These are phyloP conservation scores for Camelus dromedarius DNA, from an alignment of 2,113 vertebrate genomes.

Conservation along the genomic window DNA sequence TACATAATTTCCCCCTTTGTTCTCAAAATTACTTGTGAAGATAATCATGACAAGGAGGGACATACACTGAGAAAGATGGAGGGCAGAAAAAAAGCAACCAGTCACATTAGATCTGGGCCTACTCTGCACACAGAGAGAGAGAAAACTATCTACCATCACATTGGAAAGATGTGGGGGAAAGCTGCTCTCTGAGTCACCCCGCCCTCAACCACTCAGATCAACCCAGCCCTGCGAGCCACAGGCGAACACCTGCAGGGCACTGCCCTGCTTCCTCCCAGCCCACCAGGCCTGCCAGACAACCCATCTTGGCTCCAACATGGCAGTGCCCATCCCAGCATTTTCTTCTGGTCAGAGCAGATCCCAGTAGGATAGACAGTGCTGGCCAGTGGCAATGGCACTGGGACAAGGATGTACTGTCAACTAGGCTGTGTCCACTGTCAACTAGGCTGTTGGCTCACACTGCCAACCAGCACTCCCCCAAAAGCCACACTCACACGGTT, in stretches of 20 bases:
- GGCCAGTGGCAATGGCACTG: no score
- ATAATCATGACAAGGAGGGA: background rate
- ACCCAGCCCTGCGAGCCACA: background rate
- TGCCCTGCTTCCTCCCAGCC: no score
- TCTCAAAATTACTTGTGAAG: constrained; percentile 38
- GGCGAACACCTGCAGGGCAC: background rate
- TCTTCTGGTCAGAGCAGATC: background rate
- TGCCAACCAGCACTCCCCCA: background rate
- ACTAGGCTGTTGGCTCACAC: background rate
- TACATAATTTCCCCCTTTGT: background rate
- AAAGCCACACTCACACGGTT: background rate
- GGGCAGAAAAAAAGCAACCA: no score
- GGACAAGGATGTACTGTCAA: background rate
- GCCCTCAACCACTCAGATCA: background rate
- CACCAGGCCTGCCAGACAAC: background rate
- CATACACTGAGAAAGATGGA: no score
- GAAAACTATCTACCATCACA: no score
- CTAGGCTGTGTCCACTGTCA: background rate
- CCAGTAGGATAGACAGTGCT: background rate
- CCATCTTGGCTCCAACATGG: background rate
- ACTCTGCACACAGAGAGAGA: no score
- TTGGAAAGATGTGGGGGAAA: background rate
- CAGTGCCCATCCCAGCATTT: background rate
- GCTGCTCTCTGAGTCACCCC: background rate
- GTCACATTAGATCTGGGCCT: no score